Base-by-base conservation (phyloP, 1,140 invertebrate species). In the Ips nitidus region DNA sequence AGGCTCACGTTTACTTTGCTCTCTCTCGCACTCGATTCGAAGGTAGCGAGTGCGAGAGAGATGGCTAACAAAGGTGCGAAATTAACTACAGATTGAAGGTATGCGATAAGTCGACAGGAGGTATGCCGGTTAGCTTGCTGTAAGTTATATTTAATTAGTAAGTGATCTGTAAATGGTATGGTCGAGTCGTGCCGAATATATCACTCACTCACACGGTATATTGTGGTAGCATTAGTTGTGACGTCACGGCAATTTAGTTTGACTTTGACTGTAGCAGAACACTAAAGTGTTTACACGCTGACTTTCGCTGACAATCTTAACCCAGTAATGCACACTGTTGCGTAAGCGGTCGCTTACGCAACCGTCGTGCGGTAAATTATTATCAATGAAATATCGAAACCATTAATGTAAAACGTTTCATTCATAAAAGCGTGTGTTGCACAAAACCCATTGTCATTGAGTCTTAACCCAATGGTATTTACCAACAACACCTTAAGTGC, bases 111-210 rank as follows among this genome's bases (percentile, higher is more conserved):
- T 50, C 56, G 69, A 71, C 69, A 62, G 62, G 63, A 71, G 69
- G 69, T 71, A 71, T 71, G 69, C 69, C 22, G 69, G 69, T 66
- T 42, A 57, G 69, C 52, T 61, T 52, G 69, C 69, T 66, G 69
- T 71, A 71, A 71, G 60, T 71, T 71, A 71, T 71, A 71, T 71
- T 71, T 71, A 71, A 71, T 71, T 71, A 71, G 69, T 71, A 71
- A 71, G 69, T 71, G 69, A 71, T 71, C 69, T 66, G 69, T 66
- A 60, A 71, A 64, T 66, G 62, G 50, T 66, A 22, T 22, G 58
- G 42, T 42, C 56, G 64, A 57, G 60, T 71, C 69, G 69, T 66
- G 69, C 60, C 63, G 69, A 71, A 66, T 64, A 70, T 62, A 52
- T 64, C 62, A 58, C 69, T 60, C n/a, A n/a, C n/a, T 22, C 22